Base-by-base conservation (phyloP, 2,797 vertebrate genomes). In the Sebastolobus altivelis region DNA sequence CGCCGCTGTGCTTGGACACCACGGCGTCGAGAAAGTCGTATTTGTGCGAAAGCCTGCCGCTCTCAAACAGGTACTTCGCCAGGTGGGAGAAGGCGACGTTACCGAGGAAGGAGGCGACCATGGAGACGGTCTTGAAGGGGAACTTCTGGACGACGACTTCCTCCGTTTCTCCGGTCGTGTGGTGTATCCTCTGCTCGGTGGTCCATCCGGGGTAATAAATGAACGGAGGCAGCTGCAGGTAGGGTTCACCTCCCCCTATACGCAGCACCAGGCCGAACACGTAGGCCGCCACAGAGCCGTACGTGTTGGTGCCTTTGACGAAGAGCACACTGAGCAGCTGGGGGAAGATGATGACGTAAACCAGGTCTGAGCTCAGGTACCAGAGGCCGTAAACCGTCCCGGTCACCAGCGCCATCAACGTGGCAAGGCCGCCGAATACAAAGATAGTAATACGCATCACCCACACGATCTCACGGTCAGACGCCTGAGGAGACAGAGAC, bases 301-400 rank as follows among this genome's bases (percentile, higher is more conserved):
- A 99, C 0, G 98, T 99, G 93, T 99, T 99, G 80, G 98, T 99
- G 82, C 97, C 97, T 92, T 97, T 97, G 83, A 99, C 75, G 43
- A 99, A 99, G 10, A 99, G 95, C 80, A 99, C 98, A 11, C 98
- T 98, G 40, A 99, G 87, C 29, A 99, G 96, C 90, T 99, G 98
- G 1, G 98, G 98, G 92, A 99, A 99, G 94, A 99, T 99, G 93
- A 99, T 97, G 92, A 99, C 99, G 83, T 99, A 99, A 37, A 99
- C 97, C 13, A 99, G 96, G 90, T 99, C 98, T 8, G 98, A 99
- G 89, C 98, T 99, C 89, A 99, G 96, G 95, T 98, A 99, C 98
- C 98, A 99, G 72, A 99, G 97, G 66, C 98, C 98, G 0, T 99
- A 99, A 65, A 99, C 97, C 0, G 98, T 98, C 0, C 98, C 97